Evolutionary conservation across 2,888 invertebrate species (phyloP), one percentile per base, ranked within the genome.

Genomic region (Drosophila seclusa): DNA sequence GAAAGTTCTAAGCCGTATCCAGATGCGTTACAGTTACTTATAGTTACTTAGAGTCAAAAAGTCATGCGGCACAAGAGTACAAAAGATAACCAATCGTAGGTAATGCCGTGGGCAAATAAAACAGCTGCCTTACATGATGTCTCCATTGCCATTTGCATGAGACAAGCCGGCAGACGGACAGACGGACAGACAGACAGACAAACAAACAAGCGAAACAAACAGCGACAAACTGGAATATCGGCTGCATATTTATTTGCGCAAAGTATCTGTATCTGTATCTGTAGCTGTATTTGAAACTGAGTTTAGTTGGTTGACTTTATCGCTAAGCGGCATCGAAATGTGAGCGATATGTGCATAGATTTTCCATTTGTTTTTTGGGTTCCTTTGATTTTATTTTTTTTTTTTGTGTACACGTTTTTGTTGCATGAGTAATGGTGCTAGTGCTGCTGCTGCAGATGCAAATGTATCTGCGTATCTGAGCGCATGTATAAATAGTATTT

Each of bases 401-500:
- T 38, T 24, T 59, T 36, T 55, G 13, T 34, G 2, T 27, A 32
- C 42, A 57, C 32, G 36, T n/a, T 60, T 70, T 68, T 60, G 85
- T 73, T 83, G 85, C 82, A 83, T 87, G 88, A 87, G 83, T 85
- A 83, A 87, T 87, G 83, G 76, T 45, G 76, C 72, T 67, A 64
- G 64, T 38, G 36, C 0, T 78, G 68, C 50, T 49, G 57, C 59
- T 68, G 80, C 80, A 72, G 86, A 83, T 83, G 82, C 82, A 83
- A 78, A 80, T 83, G 81, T 83, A 86, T 72, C 67, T 63, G 40
- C 66, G 71, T 61, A 63, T 59, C 52, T 83, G 70, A 68, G 77
- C 85, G 87, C 88, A 89, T 85, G 73, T 89, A 86, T 89, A 86
- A 86, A 86, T 86, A 86, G 85, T 87, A 89, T 87, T 89, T 89